Base-by-base conservation (phyloP, 2,797 vertebrate species). In the Cryptoprocta ferox region DNA sequence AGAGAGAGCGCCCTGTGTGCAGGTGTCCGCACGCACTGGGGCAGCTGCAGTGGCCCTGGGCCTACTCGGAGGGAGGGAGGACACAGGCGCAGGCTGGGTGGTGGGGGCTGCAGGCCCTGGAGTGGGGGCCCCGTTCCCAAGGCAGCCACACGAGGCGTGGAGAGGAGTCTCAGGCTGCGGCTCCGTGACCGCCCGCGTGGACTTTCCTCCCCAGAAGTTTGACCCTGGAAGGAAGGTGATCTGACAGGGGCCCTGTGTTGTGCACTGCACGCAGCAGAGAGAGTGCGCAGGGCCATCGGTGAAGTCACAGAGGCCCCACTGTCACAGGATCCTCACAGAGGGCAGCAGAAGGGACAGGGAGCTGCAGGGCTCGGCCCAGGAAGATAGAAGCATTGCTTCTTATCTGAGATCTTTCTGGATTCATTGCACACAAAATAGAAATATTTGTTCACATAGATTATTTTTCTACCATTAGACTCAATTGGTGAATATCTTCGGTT, bases 1-100 rank as follows among this genome's bases (percentile, higher is more conserved):
- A 4, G 39, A 9, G 13, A 16, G 13, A 6, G 3, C 14, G 2
- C 15, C 4, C 15, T 28, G 1, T 7, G 4, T 1, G 0, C 24
- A 4, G 24, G 12, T 7, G 1, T 45, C 26, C 7, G 28, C 15
- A 73, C 1, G 14, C 39, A 3, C 37, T 8, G 71, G 71, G 39
- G 39, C 14, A 13, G 14, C 26, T 28, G 7, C 3, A 30, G 71
- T 13, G 71, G 13, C 3, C 39, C 12, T 37, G 7, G 6, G 14
- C 26, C 26, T 9, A 24, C 24, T 1, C 12, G 3, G 6, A 37
- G 71, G 26, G 26, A 28, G 39, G 26, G 24, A 28, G 39, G 68
- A 2, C 5, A 2, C 21, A 6, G 68, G 37, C 5, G 37, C 37
- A 28, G 70, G 26, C 24, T 42, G 13, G 39, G 39, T 2, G 0